Base-by-base conservation (phyloP, 1,140 invertebrate species). In the Drosophila pruinosa region DNA sequence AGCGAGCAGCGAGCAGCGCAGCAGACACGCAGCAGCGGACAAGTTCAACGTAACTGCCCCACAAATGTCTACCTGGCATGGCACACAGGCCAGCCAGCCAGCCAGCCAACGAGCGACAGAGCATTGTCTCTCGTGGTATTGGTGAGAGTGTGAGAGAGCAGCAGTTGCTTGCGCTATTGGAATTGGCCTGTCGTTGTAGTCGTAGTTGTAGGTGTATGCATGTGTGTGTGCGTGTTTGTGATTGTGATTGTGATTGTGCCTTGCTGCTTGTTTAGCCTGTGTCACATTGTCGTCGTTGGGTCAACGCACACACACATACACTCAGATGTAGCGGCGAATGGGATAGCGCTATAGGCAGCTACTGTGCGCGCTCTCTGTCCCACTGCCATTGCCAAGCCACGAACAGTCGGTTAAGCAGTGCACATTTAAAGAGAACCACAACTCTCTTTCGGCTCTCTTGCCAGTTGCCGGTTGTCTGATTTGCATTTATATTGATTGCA, bases 271-370 rank as follows among this genome's bases (percentile, higher is more conserved):
- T 47, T 69, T 69, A 69, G 47, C 36, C 72, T 75, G 61, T 81
- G 80, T 85, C 80, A 85, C 76, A 80, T 76, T 86, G 80, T 86
- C 81, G 76, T 83, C 80, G 80, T 86, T 76, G 81, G 80, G 80
- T 86, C 81, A 85, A 58, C 75, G 50, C 53, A 73, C 53, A 48
- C 28, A 38, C 38, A 72, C 45, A 47, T 17, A 64, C 21, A 63
- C 15, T 41, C 12, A 48, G 14, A 19, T 3, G 14, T 15, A 50
- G 28, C n/a, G 7, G 26, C 19, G 19, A 41, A n/a, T 43, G 61
- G 22, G 58, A 75, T 19, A 61, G 72, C 10, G 45, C 68, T 61
- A 43, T 34, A 31, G 53, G 38, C 48, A 39, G 39, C 41, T 14
- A 19, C 4, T 50, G 2, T 59, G n/a, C n/a, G n/a, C 36, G 14